Evolutionary conservation across 2,113 vertebrate species (phyloP).

Genomic region (Seriola dumerili): DNA sequence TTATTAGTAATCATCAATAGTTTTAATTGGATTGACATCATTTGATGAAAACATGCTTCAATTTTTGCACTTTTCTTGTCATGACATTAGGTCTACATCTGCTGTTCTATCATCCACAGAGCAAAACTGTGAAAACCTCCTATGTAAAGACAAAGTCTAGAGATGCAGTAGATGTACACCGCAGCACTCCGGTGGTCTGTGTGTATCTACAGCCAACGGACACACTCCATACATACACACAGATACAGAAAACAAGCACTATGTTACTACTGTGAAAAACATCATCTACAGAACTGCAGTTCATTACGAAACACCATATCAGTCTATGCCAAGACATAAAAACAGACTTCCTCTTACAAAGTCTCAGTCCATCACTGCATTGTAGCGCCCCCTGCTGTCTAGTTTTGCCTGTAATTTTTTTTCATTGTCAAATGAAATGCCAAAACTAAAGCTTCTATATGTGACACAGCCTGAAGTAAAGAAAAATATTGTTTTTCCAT

Average conservation of each 20-base stretch:
- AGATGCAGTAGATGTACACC: not conserved
- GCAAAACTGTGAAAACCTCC: not conserved
- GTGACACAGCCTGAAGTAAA: not conserved
- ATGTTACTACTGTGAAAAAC: not conserved
- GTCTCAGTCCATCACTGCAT: not conserved
- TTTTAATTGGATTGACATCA: too few species aligned
- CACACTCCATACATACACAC: not conserved
- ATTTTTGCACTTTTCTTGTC: not conserved
- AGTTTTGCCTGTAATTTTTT: not conserved
- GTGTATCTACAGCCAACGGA: conserved; percentile 16
- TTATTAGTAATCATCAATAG: not conserved
- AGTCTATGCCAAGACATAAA: not conserved
- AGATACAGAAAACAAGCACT: not conserved
- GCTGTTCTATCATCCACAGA: not conserved
- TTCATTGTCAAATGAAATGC: not conserved
- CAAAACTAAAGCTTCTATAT: not conserved
- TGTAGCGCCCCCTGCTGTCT: conserved; percentile 3
- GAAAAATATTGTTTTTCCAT: not conserved
- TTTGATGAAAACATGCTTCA: not conserved
- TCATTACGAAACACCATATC: conserved; percentile 15
- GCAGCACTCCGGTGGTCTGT: not conserved
- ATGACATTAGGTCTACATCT: not conserved
- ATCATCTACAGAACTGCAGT: not conserved
- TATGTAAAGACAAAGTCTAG: not conserved
- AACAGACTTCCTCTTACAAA: not conserved